A percentile compares a stretch with the other conserved stretches of the same genome.
phyloP scores from a whole-genome alignment of 2,113 vertebrate species.

The Dromaius novaehollandiae region DNA sequence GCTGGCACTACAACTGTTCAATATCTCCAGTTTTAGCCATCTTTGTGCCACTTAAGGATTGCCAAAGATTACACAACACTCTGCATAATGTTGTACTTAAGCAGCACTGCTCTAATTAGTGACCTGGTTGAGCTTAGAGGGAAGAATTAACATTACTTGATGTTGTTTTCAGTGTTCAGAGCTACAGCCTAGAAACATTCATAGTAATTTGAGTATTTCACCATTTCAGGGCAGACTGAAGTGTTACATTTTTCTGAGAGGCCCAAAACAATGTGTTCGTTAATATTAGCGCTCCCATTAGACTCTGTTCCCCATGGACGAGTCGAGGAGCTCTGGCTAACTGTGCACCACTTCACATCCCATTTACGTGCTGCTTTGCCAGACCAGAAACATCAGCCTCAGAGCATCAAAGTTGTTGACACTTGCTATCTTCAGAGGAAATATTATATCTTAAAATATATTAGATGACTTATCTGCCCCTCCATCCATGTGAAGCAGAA shows the following conservation, averaged over 20 bases:
- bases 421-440: neutral
- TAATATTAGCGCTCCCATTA: neutral
- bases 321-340: neutral
- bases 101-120: neutral
- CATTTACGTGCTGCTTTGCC: neutral
- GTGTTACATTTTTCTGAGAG: neutral
- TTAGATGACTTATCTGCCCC: neutral
- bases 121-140: neutral
- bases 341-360: neutral
- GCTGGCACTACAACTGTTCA: too few species aligned
- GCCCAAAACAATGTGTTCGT: neutral
- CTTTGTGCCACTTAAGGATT: neutral
- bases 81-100: neutral
- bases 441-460: fast-evolving
- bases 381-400: neutral
- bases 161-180: neutral
- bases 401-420: neutral
- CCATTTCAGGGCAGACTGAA: neutral
- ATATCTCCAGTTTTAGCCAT: neutral
- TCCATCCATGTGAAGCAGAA: neutral
- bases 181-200: neutral
- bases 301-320: neutral
- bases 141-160: neutral
- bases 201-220: neutral
- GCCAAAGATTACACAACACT: neutral